Base-by-base conservation (phyloP, 2,888 invertebrate genomes). In the Microdon myrmicae region DNA sequence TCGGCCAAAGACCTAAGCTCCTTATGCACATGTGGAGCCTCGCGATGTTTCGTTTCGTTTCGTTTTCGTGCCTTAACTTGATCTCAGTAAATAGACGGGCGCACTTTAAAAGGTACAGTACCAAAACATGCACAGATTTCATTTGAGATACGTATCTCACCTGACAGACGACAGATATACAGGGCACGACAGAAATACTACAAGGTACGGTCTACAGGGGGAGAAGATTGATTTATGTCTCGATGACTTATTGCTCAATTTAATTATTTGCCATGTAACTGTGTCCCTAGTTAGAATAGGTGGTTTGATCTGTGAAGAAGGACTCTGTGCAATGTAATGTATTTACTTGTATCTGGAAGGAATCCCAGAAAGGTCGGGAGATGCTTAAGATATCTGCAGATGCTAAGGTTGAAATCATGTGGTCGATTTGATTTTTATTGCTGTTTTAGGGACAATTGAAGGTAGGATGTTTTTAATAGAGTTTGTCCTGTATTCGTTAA, bases 211-310 rank as follows among this genome's bases (percentile, higher is more conserved):
- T 51, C 56, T 56, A 64, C 64, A 64, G 64, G 51, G 51, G 58
- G 41, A 35, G 56, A 37, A 51, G 64, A 64, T 64, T 64, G 64
- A 64, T 51, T 56, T 64, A 58, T 64, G 58, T 51, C 47, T 39
- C 56, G 51, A 64, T 64, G 64, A 64, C 56, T 64, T 64, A 64
- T 64, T 56, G 56, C 56, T 64, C 56, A 64, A 64, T 64, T 64
- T 64, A 64, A 64, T 64, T 64, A 64, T 64, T 64, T 64, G 64
- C 64, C 64, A 64, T 31, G 29, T 12, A 35, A 43, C 7, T 26
- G 35, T 25, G 29, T 38, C 44, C 32, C 32, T 34, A 8, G 34
- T n/a, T n/a, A n/a, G n/a, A n/a, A n/a, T n/a, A n/a, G n/a, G n/a
- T n/a, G n/a, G n/a, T n/a, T n/a, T n/a, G n/a, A n/a, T n/a, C n/a